phyloP scores from a whole-genome alignment of 1,140 invertebrate species.

The Diachasmimorpha longicaudata region DNA sequence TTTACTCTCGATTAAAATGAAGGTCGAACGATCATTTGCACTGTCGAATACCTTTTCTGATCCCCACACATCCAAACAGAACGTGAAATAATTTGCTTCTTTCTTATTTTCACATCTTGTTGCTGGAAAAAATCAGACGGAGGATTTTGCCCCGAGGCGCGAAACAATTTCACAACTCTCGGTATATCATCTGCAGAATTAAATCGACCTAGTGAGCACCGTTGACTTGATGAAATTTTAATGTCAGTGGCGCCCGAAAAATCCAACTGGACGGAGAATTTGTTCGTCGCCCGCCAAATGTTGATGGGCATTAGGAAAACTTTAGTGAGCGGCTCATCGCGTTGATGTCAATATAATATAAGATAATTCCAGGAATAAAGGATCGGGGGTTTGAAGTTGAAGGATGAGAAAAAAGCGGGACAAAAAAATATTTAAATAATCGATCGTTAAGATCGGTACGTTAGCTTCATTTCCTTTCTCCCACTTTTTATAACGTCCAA shows the following conservation, averaged over 20 bases:
- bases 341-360: conserved; percentile 50
- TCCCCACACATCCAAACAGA: too few species aligned
- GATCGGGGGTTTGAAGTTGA: background rate
- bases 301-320: conserved; percentile 33
- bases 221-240: conserved; percentile 47
- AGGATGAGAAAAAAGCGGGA: background rate
- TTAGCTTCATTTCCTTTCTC: conserved; percentile 2
- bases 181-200: background rate
- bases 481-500: background rate
- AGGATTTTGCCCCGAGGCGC: conserved; percentile 26
- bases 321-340: background rate
- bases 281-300: conserved; percentile 29
- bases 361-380: conserved; percentile 39
- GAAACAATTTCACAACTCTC: background rate
- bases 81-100: background rate
- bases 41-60: too few species aligned
- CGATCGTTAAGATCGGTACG: conserved; percentile 23
- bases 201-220: conserved; percentile 17
- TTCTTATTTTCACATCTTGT: background rate
- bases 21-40: too few species aligned
- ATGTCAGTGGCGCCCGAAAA: conserved; percentile 34
- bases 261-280: background rate
- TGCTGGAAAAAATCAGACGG: background rate
- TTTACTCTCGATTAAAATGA: too few species aligned
- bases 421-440: conserved; percentile 23